A percentile compares a stretch with the other conserved stretches of the same genome.
These are phyloP conservation scores for Cossypha heuglini DNA, from an alignment of 2,797 vertebrate genomes.

Conservation along the genomic window DNA sequence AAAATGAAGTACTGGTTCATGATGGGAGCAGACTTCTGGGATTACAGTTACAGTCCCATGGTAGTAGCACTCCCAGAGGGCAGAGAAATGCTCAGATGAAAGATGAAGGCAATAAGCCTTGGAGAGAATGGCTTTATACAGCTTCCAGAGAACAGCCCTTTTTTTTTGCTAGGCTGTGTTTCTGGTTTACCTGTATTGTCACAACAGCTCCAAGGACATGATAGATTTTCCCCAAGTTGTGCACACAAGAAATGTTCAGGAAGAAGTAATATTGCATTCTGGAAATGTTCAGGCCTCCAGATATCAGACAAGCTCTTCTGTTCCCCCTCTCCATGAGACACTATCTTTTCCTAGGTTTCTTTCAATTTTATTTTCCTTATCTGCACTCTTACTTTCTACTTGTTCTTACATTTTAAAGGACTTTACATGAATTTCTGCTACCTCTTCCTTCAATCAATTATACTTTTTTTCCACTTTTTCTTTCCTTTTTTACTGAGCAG, in stretches of 20 bases:
- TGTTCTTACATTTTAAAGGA: not conserved
- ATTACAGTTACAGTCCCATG: not conserved
- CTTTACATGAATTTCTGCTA: not conserved
- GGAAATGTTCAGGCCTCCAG: not conserved
- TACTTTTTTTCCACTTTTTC: not conserved
- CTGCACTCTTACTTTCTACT: not conserved
- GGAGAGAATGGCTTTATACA: not conserved
- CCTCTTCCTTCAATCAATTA: not conserved
- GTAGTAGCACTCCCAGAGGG: not conserved
- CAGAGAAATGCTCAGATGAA: not conserved
- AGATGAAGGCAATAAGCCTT: not conserved
- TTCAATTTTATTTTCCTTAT: not conserved
- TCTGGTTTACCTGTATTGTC: not conserved
- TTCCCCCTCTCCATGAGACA: not conserved
- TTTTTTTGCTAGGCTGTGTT: not conserved
- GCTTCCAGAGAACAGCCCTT: not conserved
- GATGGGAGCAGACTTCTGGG: not conserved
- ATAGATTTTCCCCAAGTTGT: not conserved
- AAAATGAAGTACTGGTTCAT: not conserved
- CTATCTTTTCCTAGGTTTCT: not conserved
- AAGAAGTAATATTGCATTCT: not conserved
- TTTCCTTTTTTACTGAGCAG: not conserved
- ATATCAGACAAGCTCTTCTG: not conserved
- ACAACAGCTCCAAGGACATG: not conserved
- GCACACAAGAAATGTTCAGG: not conserved